A percentile compares a stretch with the other conserved stretches of the same genome.
phyloP scores from a whole-genome alignment of 2,113 vertebrate species.

The Aix galericulata region DNA sequence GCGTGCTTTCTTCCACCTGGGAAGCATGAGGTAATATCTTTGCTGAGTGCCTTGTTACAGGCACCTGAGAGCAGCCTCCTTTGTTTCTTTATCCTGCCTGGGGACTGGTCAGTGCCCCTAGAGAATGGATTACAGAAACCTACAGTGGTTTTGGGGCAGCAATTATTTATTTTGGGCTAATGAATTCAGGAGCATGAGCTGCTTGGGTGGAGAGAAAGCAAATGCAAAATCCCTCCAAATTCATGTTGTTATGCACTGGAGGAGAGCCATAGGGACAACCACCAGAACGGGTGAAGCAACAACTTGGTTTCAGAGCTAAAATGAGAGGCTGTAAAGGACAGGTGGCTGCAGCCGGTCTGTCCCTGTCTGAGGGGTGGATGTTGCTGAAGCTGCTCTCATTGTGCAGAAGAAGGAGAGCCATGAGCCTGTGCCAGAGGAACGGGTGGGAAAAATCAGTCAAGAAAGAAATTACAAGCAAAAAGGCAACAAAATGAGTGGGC shows the following conservation, averaged over 20 bases:
- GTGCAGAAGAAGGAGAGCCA: background rate
- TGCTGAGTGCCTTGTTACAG: background rate
- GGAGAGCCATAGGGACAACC: background rate
- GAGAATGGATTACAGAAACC: background rate
- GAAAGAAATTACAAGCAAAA: background rate
- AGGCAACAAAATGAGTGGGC: background rate
- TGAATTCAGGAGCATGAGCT: background rate
- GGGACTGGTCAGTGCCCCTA: background rate
- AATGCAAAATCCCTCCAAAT: background rate
- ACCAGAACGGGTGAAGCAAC: background rate
- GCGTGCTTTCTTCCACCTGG: background rate
- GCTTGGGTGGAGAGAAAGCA: background rate
- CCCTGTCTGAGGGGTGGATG: background rate
- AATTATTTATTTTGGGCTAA: background rate
- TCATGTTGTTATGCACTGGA: background rate
- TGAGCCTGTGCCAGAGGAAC: background rate
- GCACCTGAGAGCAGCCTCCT: background rate
- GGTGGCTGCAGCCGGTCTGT: background rate
- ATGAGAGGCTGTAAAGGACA: background rate
- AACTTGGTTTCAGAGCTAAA: background rate
- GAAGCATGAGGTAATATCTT: background rate
- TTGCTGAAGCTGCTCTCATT: background rate
- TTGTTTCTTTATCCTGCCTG: background rate
- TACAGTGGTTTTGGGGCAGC: background rate
- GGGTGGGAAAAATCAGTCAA: background rate